Conservation (phyloP, 2,113 vertebrate genomes). For the Ctenodactylus gundi region DNA sequence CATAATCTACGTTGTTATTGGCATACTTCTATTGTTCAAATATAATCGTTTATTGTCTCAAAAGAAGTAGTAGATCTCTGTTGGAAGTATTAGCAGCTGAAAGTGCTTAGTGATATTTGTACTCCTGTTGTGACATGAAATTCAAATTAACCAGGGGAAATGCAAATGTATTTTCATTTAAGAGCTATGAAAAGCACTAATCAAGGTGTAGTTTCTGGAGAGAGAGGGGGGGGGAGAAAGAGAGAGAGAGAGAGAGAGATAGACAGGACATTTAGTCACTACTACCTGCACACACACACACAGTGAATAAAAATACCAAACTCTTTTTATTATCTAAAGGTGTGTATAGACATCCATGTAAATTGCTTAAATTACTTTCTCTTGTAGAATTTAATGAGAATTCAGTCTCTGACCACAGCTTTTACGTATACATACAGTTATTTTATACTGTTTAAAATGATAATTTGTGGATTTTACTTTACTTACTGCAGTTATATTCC, state of each 20-base stretch:
- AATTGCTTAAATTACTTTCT: neutral
- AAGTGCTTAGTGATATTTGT: neutral
- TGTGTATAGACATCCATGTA: neutral
- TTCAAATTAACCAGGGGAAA: neutral
- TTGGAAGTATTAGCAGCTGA: neutral
- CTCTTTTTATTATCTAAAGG: too few species aligned
- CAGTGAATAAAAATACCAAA: too few species aligned
- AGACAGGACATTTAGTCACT: neutral
- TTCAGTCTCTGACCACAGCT: neutral
- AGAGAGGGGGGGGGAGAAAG: neutral
- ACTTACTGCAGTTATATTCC: neutral
- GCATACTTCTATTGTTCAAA: neutral
- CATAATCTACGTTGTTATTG: neutral
- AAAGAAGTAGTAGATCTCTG: neutral
- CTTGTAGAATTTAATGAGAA: neutral
- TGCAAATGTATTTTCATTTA: neutral
- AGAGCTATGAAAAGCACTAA: neutral
- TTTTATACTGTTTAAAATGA: neutral
- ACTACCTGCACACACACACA: neutral
- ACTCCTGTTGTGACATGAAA: neutral
- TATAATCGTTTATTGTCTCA: neutral
- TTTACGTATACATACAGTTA: neutral
- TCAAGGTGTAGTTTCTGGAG: neutral
- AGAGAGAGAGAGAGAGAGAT: neutral
- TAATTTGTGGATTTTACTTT: slow-evolving; percentile 23